Percentiles rank a stretch among this genome's conserved stretches.
phyloP scores from a whole-genome alignment of 2,113 vertebrate species.

The Aspiorhynchus laticeps region DNA sequence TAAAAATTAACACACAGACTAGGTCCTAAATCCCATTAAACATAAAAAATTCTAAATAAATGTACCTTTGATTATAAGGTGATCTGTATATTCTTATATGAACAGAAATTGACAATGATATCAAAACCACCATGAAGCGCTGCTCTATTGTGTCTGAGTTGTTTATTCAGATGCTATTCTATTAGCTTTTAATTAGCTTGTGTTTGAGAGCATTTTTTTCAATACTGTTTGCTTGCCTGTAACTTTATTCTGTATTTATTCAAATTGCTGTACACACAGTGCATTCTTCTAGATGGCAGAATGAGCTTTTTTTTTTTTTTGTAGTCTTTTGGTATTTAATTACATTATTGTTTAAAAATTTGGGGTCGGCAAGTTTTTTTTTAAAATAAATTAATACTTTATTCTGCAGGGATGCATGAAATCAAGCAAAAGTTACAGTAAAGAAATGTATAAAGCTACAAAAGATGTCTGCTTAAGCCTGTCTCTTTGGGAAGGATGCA shows the following conservation, averaged over 20 bases:
- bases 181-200: neutral
- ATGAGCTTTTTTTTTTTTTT: neutral
- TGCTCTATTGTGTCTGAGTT: neutral
- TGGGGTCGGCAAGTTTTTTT: neutral
- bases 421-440: neutral
- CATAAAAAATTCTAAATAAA: neutral
- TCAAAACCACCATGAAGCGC: neutral
- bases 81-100: neutral
- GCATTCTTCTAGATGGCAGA: neutral
- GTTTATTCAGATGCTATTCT: neutral
- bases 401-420: neutral
- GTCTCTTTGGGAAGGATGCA: neutral
- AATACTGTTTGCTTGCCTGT: neutral
- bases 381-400: too few species aligned
- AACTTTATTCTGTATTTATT: neutral
- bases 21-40: neutral
- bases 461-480: neutral
- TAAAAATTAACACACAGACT: neutral
- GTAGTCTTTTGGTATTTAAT: neutral
- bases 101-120: neutral
- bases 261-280: neutral
- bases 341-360: neutral
- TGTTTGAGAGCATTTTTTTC: neutral
- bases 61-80: neutral
- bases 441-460: neutral